Base-by-base conservation (phyloP, 2,113 vertebrate genomes). In the Opisthocomus hoazin region DNA sequence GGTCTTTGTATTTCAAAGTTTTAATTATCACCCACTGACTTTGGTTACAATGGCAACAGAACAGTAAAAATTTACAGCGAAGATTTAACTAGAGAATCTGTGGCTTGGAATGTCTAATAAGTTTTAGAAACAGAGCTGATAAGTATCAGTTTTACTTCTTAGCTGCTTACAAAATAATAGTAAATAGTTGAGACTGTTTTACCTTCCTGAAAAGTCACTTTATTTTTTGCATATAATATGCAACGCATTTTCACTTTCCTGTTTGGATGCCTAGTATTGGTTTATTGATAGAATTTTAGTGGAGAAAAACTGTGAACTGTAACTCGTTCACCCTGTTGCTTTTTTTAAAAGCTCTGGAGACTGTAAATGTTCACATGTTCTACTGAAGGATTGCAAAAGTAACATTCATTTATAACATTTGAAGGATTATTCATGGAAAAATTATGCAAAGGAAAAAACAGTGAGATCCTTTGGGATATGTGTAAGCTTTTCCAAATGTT, bases 371-470 rank as follows among this genome's bases (percentile, higher is more conserved):
- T 98, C 97, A 93, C 95, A 89, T 97, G 96, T 96, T 97, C 97
- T 97, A 95, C 96, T 98, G 97, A 97, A 94, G 96, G 87, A 97
- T 97, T 97, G 97, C 97, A 97, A 96, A 97, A 98, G 97, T 97
- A 97, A 96, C 89, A 91, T 97, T 97, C 97, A 96, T 97, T 98
- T 98, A 96, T 96, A 97, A 97, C 93, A 75, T 94, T 97, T 97
- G 97, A 97, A 96, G 97, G 96, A 98, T 98, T 98, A 98, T 98
- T 98, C 98, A 98, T 97, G 98, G 98, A 98, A 98, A 98, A 98
- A 98, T 98, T 98, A 98, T 97, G 98, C 97, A 96, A 97, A 98
- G 98, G 98, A 96, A 98, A 98, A 98, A 98, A 90, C 93, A 98
- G 96, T 97, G 91, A 97, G 97, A 92, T 98, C 97, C 97, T 98